Evolutionary conservation across 2,888 invertebrate species (phyloP).

Genomic region (Campaea margaritaria): DNA sequence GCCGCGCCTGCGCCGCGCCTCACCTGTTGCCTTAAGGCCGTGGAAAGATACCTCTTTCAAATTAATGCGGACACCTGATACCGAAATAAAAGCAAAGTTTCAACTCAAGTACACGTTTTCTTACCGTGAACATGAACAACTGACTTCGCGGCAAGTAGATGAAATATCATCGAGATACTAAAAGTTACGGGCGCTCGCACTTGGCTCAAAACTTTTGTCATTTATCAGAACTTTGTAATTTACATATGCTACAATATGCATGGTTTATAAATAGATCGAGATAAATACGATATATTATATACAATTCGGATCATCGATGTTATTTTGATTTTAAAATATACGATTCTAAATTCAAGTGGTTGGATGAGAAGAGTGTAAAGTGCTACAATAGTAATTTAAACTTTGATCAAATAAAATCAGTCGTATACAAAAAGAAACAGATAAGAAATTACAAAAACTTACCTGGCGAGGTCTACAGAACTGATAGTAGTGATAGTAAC

Average conservation of each 20-base stretch:
- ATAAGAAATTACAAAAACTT: too few species aligned
- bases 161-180: slow-evolving; percentile 33
- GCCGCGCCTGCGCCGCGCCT: slow-evolving; percentile 76
- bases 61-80: slow-evolving; percentile 81
- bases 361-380: too few species aligned
- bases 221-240: slow-evolving; percentile 24
- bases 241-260: slow-evolving; percentile 3
- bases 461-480: too few species aligned
- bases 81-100: slow-evolving; percentile 74
- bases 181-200: slow-evolving; percentile 13
- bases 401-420: too few species aligned
- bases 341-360: too few species aligned
- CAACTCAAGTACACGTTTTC: slow-evolving; percentile 45
- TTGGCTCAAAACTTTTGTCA: slow-evolving; percentile 18
- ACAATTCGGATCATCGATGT: too few species aligned
- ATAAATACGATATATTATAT: not conserved
- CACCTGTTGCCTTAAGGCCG: slow-evolving; percentile 83
- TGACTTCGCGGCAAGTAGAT: slow-evolving; percentile 30
- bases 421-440: too few species aligned
- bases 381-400: too few species aligned
- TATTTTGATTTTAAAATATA: too few species aligned
- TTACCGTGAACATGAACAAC: slow-evolving; percentile 35
- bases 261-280: slow-evolving; percentile 6
- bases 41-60: slow-evolving; percentile 82
- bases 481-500: too few species aligned